Percentiles rank a stretch among this genome's conserved stretches.
These are phyloP conservation scores for Sebastolobus alascanus DNA, from an alignment of 2,797 vertebrate genomes.

Conservation along the genomic window DNA sequence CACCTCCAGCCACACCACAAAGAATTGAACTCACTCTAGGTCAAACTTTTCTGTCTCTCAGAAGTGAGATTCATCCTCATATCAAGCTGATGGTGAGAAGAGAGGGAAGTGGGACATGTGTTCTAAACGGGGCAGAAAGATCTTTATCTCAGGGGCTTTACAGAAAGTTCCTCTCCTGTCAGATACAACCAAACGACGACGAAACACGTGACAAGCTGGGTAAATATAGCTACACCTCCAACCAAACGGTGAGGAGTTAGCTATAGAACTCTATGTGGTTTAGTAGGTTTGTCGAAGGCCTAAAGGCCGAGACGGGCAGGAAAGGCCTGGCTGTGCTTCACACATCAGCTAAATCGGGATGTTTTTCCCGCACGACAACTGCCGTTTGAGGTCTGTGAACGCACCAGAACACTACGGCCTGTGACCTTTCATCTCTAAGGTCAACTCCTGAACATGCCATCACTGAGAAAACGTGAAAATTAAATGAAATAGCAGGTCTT, in stretches of 20 bases:
- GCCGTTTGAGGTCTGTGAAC: conserved; percentile 41
- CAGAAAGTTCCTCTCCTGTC: conserved; percentile 59
- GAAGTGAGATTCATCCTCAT: conserved; percentile 41
- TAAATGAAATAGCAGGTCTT: not conserved
- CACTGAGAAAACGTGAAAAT: not conserved
- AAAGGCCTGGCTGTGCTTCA: conserved; percentile 25
- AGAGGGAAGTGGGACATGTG: conserved; percentile 70
- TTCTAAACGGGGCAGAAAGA: conserved; percentile 59
- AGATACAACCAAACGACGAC: conserved; percentile 50
- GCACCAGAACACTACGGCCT: conserved; percentile 3
- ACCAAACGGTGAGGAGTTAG: conserved; percentile 15
- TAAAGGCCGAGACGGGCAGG: conserved; percentile 38
- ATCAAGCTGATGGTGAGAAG: conserved; percentile 42
- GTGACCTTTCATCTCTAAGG: conserved; percentile 2
- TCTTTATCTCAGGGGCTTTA: conserved; percentile 67
- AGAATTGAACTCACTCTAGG: conserved; percentile 11
- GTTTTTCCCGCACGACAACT: conserved; percentile 65
- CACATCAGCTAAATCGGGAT: conserved; percentile 53
- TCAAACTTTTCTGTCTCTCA: conserved; percentile 17
- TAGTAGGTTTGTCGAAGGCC: conserved; percentile 52
- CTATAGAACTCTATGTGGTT: conserved; percentile 62
- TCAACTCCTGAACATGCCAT: not conserved
- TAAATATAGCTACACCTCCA: conserved; percentile 67
- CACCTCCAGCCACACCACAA: conserved; percentile 11
- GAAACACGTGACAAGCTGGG: conserved; percentile 35